phyloP scores from a whole-genome alignment of 2,888 invertebrate species.

The Coelinius sp. region DNA sequence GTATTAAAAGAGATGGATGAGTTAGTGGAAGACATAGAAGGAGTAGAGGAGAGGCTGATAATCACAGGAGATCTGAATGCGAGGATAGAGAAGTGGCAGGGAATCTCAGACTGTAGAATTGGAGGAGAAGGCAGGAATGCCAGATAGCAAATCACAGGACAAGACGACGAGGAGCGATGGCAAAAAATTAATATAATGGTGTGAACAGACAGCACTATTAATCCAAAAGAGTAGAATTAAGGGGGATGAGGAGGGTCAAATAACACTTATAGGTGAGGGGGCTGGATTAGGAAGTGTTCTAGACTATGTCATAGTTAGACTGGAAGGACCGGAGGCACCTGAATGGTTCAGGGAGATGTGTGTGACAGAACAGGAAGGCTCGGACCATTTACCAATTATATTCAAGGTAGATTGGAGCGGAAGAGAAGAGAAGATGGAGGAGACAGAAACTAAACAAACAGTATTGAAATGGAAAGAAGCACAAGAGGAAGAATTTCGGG shows the following conservation, averaged over 20 bases:
- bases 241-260: neutral
- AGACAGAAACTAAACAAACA: neutral
- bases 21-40: neutral
- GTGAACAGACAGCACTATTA: neutral
- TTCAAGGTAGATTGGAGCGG: neutral
- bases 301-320: neutral
- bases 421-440: neutral
- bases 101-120: neutral
- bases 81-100: no score
- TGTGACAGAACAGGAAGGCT: slow-evolving; percentile 20
- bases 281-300: neutral
- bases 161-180: no score
- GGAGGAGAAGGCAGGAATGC: neutral
- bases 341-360: neutral
- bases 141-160: neutral
- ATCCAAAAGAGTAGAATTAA: neutral
- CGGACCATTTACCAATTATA: slow-evolving; percentile 30
- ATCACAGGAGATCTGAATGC: neutral
- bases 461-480: slow-evolving; percentile 10
- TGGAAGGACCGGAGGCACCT: neutral
- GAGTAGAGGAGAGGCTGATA: neutral
- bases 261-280: neutral
- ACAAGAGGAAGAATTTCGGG: neutral
- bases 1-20: neutral
- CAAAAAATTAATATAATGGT: neutral